Conservation (phyloP, 92 coral and sea anemone species). For the Heteractis magnifica region DNA sequence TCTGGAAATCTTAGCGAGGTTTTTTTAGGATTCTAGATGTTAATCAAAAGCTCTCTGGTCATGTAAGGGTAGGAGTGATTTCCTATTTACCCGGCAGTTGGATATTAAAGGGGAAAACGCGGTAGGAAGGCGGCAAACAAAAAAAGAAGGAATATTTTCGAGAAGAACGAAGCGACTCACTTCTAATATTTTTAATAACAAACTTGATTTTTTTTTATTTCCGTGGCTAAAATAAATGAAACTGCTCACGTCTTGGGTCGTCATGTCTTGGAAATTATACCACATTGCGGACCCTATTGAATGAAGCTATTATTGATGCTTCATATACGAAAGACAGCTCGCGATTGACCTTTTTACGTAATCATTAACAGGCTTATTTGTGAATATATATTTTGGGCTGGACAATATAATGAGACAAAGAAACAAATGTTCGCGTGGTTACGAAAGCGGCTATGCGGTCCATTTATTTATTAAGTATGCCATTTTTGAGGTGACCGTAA, state of each 20-base stretch:
- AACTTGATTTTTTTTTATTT: not conserved
- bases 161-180: not conserved
- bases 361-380: not conserved
- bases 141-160: not conserved
- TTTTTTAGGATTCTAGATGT: not conserved
- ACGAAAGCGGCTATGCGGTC: not conserved
- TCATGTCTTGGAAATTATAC: not conserved
- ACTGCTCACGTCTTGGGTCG: not conserved
- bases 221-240: not conserved
- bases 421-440: not conserved
- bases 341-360: not conserved
- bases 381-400: not conserved
- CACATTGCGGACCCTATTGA: not conserved
- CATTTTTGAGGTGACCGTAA: slow-evolving; percentile 2
- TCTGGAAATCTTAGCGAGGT: not conserved
- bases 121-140: not conserved
- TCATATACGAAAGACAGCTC: not conserved
- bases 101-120: not conserved
- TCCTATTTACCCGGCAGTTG: not conserved
- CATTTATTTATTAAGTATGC: not conserved
- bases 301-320: not conserved
- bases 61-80: not conserved
- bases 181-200: not conserved
- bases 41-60: not conserved
- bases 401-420: not conserved